Evolutionary conservation across 2,888 invertebrate species (phyloP).

Genomic region (Trichopoda pennipes): DNA sequence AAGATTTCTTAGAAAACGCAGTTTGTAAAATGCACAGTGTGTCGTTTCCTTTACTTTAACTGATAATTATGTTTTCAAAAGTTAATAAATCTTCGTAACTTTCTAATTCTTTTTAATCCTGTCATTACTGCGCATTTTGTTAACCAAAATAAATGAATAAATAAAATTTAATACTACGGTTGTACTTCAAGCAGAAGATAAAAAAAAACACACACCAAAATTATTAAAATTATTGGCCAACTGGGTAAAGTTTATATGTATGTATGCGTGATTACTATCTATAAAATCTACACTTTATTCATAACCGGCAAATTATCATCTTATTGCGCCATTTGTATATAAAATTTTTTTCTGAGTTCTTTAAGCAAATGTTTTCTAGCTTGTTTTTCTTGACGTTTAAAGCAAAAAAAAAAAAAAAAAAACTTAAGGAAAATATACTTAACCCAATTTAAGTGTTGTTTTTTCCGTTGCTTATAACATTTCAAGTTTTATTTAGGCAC

Average conservation of each 20-base stretch:
- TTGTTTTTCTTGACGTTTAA: constrained; percentile 1
- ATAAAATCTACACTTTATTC: background rate
- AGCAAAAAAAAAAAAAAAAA: background rate
- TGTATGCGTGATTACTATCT: constrained; percentile 1
- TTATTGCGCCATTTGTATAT: constrained; percentile 9
- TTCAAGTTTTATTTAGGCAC: constrained; percentile 37
- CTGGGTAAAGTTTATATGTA: background rate
- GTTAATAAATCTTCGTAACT: too few species aligned
- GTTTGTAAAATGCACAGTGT: too few species aligned
- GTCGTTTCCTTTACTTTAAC: too few species aligned
- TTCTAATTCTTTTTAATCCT: too few species aligned
- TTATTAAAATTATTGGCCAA: background rate
- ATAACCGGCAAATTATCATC: constrained; percentile 10
- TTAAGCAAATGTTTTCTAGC: constrained; percentile 27
- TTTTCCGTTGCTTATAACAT: constrained; percentile 18
- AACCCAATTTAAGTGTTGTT: constrained; percentile 43
- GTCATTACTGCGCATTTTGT: too few species aligned
- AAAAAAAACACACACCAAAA: too few species aligned
- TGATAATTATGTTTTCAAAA: too few species aligned
- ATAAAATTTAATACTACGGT: too few species aligned
- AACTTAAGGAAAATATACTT: constrained; percentile 26
- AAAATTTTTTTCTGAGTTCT: constrained; percentile 1
- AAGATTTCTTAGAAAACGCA: too few species aligned
- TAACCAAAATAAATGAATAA: too few species aligned
- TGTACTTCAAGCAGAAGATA: too few species aligned